Evolutionary conservation across 1,140 invertebrate species (phyloP), one percentile per base, ranked within the genome.

Genomic region (Orchesella cincta): DNA sequence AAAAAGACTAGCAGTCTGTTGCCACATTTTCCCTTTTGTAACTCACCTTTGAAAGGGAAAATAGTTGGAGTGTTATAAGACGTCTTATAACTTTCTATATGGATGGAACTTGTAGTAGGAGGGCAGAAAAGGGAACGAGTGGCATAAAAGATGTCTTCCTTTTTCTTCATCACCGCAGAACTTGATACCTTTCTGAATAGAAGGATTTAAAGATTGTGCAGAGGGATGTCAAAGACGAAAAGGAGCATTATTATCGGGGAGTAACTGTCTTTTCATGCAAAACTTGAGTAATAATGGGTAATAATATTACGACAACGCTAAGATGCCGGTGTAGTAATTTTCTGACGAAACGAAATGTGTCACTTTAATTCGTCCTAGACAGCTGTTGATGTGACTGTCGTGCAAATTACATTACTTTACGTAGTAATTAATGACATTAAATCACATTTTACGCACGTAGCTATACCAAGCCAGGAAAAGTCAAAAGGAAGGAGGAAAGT

Each of bases 321-420:
- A 31, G 62, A 67, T 33, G 62, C 8, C 39, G 20, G 2, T 31
- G 26, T 31, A 67, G 28, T 67, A 67, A 67, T 31, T 14, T 67
- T 33, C 31, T 14, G 62, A 67, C 12, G 62, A 67, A 67, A 67
- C 23, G 62, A 67, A 67, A 67, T 67, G 62, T 67, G 31, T 67
- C 62, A 67, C 62, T 67, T 67, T 67, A 67, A 67, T 67, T 67
- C 62, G 14, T 67, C 31, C 62, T 67, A 31, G 62, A 67, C 62
- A 33, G 62, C 28, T 67, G 62, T 67, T 67, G 62, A 67, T 67
- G 31, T 67, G 62, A 67, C 28, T 67, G 62, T 67, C 62, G 62
- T 67, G 62, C 26, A 67, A 67, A 67, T 33, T 67, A 67, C 31
- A 67, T 29, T 29, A 67, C 31, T 67, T 67, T 67, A 29, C 62